Evolutionary conservation across 2,888 invertebrate genomes (phyloP).

Genomic region (Agelastica alni): DNA sequence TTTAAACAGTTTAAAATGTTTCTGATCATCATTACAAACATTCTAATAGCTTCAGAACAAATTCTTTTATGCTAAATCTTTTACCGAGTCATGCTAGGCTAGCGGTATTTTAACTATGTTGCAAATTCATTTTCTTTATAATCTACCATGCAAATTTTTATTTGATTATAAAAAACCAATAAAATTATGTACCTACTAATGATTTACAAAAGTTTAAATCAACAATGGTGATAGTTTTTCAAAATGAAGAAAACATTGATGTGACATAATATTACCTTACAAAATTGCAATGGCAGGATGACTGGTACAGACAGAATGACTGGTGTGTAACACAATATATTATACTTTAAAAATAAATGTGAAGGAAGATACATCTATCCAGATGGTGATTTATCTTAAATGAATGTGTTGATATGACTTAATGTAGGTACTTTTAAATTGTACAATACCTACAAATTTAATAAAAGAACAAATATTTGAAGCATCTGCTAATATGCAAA

Average conservation of each 20-base stretch:
- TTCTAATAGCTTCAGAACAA: neutral
- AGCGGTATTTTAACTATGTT: conserved; percentile 4
- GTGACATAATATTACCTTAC: neutral
- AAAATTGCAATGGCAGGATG: conserved; percentile 1
- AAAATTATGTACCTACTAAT: neutral
- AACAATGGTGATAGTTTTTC: neutral
- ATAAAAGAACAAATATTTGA: no score
- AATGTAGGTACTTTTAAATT: no score
- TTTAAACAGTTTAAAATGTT: no score
- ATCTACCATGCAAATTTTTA: neutral
- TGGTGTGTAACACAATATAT: no score
- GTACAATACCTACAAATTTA: no score
- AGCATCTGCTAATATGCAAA: no score
- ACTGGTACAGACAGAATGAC: neutral
- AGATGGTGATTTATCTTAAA: no score
- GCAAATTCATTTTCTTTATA: neutral
- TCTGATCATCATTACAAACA: neutral
- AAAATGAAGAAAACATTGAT: neutral
- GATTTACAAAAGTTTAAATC: neutral
- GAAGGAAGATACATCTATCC: no score
- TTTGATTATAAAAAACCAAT: no score
- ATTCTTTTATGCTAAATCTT: neutral
- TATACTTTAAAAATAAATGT: neutral
- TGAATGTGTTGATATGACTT: no score
- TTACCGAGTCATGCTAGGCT: conserved; percentile 3